Evolutionary conservation across 30 jellyfish, hydroid and myxozoan species (phyloP), one percentile per base, ranked within the genome.

Genomic region (Haliclystus octoradiatus): DNA sequence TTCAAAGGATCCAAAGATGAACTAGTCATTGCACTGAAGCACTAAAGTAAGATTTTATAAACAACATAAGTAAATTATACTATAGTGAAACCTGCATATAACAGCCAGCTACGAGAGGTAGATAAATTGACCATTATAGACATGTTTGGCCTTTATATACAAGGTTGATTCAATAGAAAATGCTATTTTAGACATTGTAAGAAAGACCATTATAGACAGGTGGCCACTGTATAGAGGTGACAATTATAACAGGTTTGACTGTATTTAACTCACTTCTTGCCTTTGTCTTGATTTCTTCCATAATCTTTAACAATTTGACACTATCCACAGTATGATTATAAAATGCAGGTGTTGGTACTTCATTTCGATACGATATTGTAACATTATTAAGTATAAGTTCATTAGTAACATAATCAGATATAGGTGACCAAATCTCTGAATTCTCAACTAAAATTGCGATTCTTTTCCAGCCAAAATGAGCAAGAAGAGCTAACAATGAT

Each of bases 291-390:
- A 82, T n/a, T 5, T 61, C 83, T 3, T 64, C 57, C 84, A 82
- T 61, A 60, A 73, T 74, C 1, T 40, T 52, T 40, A 33, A 60
- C 28, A 82, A 64, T 2, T 26, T 65, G 60, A 26, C 68, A 14
- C 60, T 50, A 14, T 49, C 9, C 29, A 52, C 60, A 25, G 35
- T 25, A 2, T 35, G 82, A 4, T 24, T 62, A 40, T 62, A 47
- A 32, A 26, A 65, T 61, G 97, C 65, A 5, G 97, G 94, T 3
- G 93, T 75, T 49, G 94, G 95, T 49, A 80, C 52, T 34, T 70
- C 51, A 25, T 50, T n/a, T 72, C 62, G 66, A 34, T 82, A 74
- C 35, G 94, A 75, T 9, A 69, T 70, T 0, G 90, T 73, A 1
- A 81, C 52, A 47, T 81, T 77, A 14, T 71, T 34, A 24, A 71